Conservation (phyloP, 2,797 vertebrate genomes). For the Peromyscus nudipes region DNA sequence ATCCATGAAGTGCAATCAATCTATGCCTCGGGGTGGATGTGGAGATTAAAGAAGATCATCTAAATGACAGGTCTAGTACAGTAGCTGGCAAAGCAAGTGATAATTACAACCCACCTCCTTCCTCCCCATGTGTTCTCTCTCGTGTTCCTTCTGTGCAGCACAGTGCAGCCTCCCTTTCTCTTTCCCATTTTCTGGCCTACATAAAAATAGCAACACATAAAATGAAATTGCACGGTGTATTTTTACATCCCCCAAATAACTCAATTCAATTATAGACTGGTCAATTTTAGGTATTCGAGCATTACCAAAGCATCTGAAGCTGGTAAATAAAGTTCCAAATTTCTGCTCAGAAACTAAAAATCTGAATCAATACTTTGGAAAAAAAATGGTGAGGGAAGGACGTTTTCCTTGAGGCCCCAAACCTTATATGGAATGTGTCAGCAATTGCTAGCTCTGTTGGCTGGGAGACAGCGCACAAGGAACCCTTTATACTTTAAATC, state of each 20-base stretch:
- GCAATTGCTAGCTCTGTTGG: conserved; percentile 43
- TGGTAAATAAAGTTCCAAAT: conserved; percentile 73
- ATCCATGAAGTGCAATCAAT: not conserved
- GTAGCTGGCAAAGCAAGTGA: not conserved
- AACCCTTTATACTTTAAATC: conserved; percentile 71
- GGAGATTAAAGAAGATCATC: conserved; percentile 43
- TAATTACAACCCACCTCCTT: conserved; percentile 49
- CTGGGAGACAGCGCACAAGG: conserved; percentile 50
- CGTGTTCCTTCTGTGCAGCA: conserved; percentile 28
- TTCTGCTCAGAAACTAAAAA: conserved; percentile 69
- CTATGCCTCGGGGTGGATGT: not conserved
- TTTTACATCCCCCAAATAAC: conserved; percentile 77
- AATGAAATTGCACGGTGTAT: conserved; percentile 71
- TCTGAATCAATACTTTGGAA: conserved; percentile 66
- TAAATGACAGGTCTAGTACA: not conserved
- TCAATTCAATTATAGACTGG: conserved; percentile 77
- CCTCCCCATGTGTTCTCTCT: conserved; percentile 14
- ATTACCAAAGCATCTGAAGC: conserved; percentile 69
- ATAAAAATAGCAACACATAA: conserved; percentile 80
- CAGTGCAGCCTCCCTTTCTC: conserved; percentile 41
- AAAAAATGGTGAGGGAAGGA: conserved; percentile 40
- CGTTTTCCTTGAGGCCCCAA: conserved; percentile 62
- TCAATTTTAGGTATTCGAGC: conserved; percentile 71
- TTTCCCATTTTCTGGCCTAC: conserved; percentile 57
- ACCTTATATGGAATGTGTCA: conserved; percentile 60